Conservation (phyloP, 2,113 vertebrate genomes). For the Callospermophilus lateralis region DNA sequence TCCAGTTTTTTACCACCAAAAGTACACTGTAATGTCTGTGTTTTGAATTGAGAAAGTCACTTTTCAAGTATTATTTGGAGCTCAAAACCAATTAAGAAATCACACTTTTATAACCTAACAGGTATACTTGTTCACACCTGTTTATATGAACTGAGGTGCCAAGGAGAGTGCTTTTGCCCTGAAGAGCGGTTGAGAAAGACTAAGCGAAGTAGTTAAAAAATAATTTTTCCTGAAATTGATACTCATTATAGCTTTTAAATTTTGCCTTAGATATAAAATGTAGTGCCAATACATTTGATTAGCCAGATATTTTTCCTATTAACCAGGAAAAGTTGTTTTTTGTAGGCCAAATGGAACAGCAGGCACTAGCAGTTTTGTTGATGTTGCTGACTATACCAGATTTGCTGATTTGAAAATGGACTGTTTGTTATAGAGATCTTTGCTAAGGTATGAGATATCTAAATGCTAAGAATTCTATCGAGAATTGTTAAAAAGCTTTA, state of each 20-base stretch:
- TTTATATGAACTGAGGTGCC: not conserved
- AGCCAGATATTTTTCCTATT: not conserved
- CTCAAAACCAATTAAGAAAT: slow-evolving; percentile 16
- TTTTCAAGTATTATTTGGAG: slow-evolving; percentile 12
- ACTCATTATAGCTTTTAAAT: not conserved
- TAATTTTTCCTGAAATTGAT: not conserved
- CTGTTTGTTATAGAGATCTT: not conserved
- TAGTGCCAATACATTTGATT: not conserved
- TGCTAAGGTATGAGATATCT: not conserved
- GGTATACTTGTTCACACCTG: not conserved
- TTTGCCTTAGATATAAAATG: not conserved
- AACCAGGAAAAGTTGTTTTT: not conserved
- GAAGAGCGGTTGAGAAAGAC: not conserved
- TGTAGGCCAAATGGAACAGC: not conserved
- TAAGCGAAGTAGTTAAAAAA: not conserved
- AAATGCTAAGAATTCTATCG: not conserved
- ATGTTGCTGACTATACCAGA: not conserved
- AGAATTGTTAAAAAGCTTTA: not conserved
- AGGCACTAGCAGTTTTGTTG: not conserved
- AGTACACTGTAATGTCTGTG: not conserved
- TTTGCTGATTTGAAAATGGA: not conserved
- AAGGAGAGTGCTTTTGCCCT: not conserved
- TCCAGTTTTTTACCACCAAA: not conserved
- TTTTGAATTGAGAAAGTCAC: slow-evolving; percentile 32
- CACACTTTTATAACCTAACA: not conserved